Conservation (phyloP, 2,797 vertebrate genomes). For the Micropoecilia bifurca region DNA sequence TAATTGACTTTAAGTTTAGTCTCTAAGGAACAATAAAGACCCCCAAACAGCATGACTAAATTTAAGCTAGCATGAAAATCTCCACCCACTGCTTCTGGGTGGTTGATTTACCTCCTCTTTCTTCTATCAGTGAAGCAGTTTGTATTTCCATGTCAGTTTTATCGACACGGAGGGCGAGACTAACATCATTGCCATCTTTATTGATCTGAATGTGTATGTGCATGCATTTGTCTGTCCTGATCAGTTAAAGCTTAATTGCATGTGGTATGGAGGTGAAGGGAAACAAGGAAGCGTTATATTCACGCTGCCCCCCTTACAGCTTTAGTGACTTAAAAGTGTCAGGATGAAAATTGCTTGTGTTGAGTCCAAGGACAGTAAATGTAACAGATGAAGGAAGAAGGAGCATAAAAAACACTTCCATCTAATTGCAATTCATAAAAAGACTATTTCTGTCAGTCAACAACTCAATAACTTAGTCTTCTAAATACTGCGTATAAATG, state of each 20-base stretch:
- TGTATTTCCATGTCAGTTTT: conserved; percentile 66
- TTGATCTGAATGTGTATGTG: conserved; percentile 5
- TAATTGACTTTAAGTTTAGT: conserved; percentile 73
- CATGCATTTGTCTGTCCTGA: conserved; percentile 58
- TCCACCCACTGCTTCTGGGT: conserved; percentile 60
- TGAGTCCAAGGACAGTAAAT: neutral
- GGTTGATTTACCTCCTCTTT: conserved; percentile 53
- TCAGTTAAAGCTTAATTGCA: conserved; percentile 61
- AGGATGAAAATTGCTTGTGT: neutral
- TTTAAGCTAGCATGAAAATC: conserved; percentile 78
- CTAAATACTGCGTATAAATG: neutral
- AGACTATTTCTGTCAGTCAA: neutral
- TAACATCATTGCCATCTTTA: conserved; percentile 40
- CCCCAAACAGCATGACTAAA: conserved; percentile 67
- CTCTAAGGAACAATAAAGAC: conserved; percentile 77
- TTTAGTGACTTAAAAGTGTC: conserved; percentile 7
- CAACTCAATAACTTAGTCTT: neutral
- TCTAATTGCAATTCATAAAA: neutral
- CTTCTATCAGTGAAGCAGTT: conserved; percentile 50
- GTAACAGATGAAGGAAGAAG: neutral
- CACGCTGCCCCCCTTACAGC: conserved; percentile 29
- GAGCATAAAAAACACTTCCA: neutral
- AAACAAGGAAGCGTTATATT: conserved; percentile 30
- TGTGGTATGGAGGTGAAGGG: conserved; percentile 25
- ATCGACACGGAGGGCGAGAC: conserved; percentile 56